Evolutionary conservation across 2,888 invertebrate genomes (phyloP), one percentile per base, ranked within the genome.

Genomic region (Cantharis lateralis): DNA sequence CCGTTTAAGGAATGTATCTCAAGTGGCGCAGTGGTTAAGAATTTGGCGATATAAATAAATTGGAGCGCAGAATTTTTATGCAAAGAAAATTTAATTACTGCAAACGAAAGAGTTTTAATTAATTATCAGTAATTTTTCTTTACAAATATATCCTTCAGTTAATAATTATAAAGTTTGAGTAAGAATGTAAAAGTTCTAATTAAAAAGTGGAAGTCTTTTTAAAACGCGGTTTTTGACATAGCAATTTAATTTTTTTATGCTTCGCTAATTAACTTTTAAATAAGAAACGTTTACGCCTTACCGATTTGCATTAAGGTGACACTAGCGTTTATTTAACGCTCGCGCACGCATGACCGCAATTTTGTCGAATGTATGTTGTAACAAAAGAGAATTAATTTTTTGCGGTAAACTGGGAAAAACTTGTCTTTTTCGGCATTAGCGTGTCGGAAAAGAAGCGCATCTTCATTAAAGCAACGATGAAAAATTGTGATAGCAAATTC

Each of bases 401-500:
- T n/a, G 5, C 9, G 13, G n/a, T n/a, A 7, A 48, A 48, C 2
- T 5, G 9, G 48, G n/a, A n/a, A 32, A n/a, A 48, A 48, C n/a
- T 48, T 32, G 32, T 32, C 13, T 32, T 3, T 11, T 32, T 13
- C 7, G 26, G 48, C 48, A 7, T 48, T 48, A n/a, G 48, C n/a
- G 3, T 48, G 48, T 48, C 48, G n/a, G 10, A 48, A 48, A 48
- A 66, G 68, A 68, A 64, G 62, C 15, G 62, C 32, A 70, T 63
- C 61, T 70, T 76, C 70, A 75, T 76, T 69, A 76, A 70, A 68
- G 63, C 28, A 62, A 62, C 24, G 66, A 74, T 15, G 77, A 77
- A 71, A 71, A 77, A 77, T 71, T 71, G 77, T n/a, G 24, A 74
- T 74, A 74, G 69, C 71, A 77, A 71, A 74, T 77, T 77, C 69